phyloP scores from a whole-genome alignment of 2,113 vertebrate genomes.

The Myrmophylax atrothorax region DNA sequence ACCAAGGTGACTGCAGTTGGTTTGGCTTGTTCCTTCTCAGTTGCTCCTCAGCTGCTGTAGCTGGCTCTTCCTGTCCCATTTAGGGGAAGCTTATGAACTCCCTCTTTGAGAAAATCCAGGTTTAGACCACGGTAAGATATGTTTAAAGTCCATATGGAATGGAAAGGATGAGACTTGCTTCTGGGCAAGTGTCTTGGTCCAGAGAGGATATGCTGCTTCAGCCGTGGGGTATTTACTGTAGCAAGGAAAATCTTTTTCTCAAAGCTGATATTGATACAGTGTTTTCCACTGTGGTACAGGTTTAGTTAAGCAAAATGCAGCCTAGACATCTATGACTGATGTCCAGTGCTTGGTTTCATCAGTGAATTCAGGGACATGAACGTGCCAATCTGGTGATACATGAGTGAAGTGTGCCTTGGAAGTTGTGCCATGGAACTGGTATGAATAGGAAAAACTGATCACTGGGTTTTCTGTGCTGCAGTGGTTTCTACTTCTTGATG shows the following conservation, averaged over 20 bases:
- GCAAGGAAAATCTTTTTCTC: not conserved
- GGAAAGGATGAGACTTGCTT: not conserved
- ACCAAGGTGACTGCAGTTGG: not conserved
- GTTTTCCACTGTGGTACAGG: not conserved
- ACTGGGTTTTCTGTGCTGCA: not conserved
- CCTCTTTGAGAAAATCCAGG: not conserved
- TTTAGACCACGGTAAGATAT: not conserved
- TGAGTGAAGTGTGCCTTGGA: not conserved
- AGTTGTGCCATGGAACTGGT: not conserved
- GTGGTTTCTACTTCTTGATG: not conserved
- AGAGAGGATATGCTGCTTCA: not conserved
- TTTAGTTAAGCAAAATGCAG: not conserved
- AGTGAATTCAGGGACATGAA: not conserved
- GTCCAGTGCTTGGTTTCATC: not conserved
- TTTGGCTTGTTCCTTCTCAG: not conserved
- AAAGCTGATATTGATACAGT: fast-evolving
- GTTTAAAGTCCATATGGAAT: not conserved
- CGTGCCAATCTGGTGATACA: fast-evolving
- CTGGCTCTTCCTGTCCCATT: not conserved
- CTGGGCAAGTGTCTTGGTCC: not conserved
- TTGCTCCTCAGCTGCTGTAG: not conserved
- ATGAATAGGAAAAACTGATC: not conserved
- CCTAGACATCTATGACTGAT: not conserved
- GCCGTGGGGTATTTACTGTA: not conserved
- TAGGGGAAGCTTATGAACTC: not conserved